Evolutionary conservation across 2,888 invertebrate species (phyloP).

Genomic region (Octodonta nipae): DNA sequence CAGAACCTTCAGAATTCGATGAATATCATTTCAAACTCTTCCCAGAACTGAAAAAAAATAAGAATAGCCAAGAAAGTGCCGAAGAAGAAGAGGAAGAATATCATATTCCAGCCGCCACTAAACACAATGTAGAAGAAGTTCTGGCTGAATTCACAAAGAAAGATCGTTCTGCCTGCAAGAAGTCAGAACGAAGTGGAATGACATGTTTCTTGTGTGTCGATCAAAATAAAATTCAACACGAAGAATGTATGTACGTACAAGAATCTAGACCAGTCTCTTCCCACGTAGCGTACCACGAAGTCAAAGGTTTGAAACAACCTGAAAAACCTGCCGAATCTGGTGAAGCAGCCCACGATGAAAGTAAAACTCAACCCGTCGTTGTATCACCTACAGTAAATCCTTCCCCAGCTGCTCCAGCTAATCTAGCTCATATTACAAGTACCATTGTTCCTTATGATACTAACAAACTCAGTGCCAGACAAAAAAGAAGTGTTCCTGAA

Average conservation of each 20-base stretch:
- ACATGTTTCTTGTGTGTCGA: constrained; percentile 63
- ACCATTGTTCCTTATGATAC: constrained; percentile 6
- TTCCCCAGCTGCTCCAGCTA: constrained; percentile 20
- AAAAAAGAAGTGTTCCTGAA: constrained; percentile 8
- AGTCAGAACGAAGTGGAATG: constrained; percentile 58
- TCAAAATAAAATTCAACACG: constrained; percentile 54
- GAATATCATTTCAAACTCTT: constrained; percentile 37
- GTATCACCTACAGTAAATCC: constrained; percentile 10
- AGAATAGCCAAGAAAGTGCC: constrained; percentile 21
- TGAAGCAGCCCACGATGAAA: constrained; percentile 14
- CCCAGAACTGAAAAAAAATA: constrained; percentile 31
- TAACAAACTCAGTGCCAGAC: constrained; percentile 3
- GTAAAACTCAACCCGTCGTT: constrained; percentile 16
- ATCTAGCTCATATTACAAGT: constrained; percentile 17
- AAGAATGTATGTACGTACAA: constrained; percentile 67
- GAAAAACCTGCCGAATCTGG: constrained; percentile 15
- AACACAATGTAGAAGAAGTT: constrained; percentile 56
- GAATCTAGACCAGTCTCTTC: constrained; percentile 52
- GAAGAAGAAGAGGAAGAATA: constrained; percentile 20
- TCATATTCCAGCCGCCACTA: constrained; percentile 38
- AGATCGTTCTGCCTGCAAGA: constrained; percentile 58
- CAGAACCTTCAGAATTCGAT: constrained; percentile 39
- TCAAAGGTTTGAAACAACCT: constrained; percentile 46
- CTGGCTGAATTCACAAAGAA: constrained; percentile 60
- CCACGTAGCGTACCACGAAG: constrained; percentile 53